phyloP scores from a whole-genome alignment of 2,113 vertebrate species.

The Nyctibius bracteatus region DNA sequence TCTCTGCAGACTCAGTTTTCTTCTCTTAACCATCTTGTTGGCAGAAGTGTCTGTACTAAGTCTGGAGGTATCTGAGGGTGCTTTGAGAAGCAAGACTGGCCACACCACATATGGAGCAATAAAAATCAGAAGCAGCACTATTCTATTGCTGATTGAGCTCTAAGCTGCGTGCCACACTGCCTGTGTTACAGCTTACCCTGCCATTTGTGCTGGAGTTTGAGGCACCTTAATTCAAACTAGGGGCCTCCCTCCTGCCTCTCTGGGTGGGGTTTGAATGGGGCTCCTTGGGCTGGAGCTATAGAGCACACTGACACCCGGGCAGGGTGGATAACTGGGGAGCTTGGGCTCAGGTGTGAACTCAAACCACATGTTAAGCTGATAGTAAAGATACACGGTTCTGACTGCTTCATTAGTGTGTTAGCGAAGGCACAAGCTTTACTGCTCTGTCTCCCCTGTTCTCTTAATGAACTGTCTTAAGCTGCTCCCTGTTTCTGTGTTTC shows the following conservation, averaged over 20 bases:
- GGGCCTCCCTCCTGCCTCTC: background rate
- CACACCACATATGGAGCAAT: background rate
- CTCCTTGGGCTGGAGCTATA: background rate
- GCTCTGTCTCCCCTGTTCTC: background rate
- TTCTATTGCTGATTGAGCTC: background rate
- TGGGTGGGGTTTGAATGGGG: background rate
- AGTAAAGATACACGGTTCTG: background rate
- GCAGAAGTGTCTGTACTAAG: background rate
- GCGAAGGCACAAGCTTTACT: background rate
- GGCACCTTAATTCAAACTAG: background rate
- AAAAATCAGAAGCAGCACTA: background rate
- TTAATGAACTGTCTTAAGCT: background rate
- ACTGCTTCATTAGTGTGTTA: background rate
- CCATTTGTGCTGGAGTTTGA: background rate
- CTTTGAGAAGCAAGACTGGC: background rate
- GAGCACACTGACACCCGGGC: background rate
- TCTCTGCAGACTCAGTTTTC: background rate
- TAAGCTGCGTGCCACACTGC: background rate
- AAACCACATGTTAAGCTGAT: background rate
- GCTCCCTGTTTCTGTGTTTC: background rate
- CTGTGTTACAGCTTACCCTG: background rate
- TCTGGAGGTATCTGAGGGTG: background rate
- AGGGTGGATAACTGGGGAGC: background rate
- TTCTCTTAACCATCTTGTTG: background rate
- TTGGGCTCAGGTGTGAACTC: background rate